Conservation (phyloP, 1,140 invertebrate genomes). For the Scaptomyza hsui region DNA sequence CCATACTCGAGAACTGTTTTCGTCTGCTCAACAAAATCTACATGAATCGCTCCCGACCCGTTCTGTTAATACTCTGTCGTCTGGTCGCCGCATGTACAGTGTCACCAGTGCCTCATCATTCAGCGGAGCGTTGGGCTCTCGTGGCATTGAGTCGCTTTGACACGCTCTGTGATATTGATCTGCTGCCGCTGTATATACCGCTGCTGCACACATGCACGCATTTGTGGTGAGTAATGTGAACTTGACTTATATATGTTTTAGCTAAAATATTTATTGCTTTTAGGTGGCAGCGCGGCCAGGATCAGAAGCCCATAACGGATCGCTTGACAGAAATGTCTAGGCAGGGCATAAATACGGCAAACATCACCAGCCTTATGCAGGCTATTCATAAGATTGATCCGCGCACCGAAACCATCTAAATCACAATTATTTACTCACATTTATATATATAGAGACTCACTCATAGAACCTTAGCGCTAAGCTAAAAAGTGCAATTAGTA, state of each 20-base stretch:
- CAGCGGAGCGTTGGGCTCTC: conserved; percentile 88
- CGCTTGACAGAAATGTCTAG: conserved; percentile 86
- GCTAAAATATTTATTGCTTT: conserved; percentile 34
- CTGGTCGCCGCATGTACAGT: conserved; percentile 86
- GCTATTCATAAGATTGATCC: conserved; percentile 85
- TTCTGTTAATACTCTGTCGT: conserved; percentile 89
- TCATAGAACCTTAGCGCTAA: conserved; percentile 39
- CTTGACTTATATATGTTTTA: too few relatives aligned
- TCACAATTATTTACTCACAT: conserved; percentile 8
- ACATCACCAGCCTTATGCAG: conserved; percentile 86
- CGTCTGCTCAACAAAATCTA: conserved; percentile 90
- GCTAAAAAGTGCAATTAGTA: conserved; percentile 73
- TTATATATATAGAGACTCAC: not conserved
- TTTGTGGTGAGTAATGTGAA: conserved; percentile 85
- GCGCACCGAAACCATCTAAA: conserved; percentile 76
- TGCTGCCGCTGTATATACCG: conserved; percentile 88
- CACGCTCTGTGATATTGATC: conserved; percentile 87
- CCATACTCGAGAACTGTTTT: conserved; percentile 89
- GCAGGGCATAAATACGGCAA: conserved; percentile 87
- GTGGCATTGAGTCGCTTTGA: conserved; percentile 88
- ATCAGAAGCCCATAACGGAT: conserved; percentile 86
- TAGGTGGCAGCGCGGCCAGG: conserved; percentile 87
- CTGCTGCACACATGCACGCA: conserved; percentile 88
- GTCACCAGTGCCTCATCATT: conserved; percentile 85
- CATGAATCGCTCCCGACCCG: conserved; percentile 88